Evolutionary conservation across 2,113 vertebrate species (phyloP).

Genomic region (Sinocyclocheilus anshuiensis): DNA sequence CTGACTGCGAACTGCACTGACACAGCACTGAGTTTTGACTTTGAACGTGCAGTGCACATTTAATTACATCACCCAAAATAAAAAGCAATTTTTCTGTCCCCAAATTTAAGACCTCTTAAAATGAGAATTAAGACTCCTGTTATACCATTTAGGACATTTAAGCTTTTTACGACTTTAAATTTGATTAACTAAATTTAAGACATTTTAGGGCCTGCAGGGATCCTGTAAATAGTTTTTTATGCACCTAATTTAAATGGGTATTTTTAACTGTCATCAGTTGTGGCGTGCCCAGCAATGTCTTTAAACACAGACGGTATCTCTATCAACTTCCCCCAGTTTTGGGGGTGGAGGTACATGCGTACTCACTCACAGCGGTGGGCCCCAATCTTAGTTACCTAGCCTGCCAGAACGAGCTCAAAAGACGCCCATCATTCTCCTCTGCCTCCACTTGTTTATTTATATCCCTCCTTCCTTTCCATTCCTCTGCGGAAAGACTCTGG

Average conservation of each 20-base stretch:
- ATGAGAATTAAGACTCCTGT: background rate
- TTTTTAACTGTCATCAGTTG: background rate
- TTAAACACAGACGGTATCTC: conserved; percentile 51
- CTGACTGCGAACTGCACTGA: background rate
- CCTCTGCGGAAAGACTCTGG: conserved; percentile 5
- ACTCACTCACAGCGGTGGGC: conserved; percentile 43
- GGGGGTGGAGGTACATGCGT: conserved; percentile 33
- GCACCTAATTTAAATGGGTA: background rate
- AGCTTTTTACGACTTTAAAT: background rate
- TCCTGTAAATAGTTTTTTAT: background rate
- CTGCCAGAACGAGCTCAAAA: conserved; percentile 43
- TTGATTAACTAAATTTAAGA: background rate
- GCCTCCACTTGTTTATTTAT: conserved; percentile 51
- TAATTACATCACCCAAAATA: background rate
- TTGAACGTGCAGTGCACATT: background rate
- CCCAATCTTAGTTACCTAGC: background rate
- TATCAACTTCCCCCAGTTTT: conserved; percentile 43
- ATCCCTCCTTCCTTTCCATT: conserved; percentile 11
- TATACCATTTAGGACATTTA: background rate
- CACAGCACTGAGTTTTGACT: background rate
- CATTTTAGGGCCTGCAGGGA: background rate
- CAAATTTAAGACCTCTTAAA: background rate
- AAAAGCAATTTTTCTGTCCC: background rate
- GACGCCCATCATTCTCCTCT: background rate
- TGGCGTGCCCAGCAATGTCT: background rate